Percentiles rank a stretch among this genome's conserved stretches.
phyloP scores from a whole-genome alignment of 1,140 invertebrate species.

The Leptinotarsa lineolata region DNA sequence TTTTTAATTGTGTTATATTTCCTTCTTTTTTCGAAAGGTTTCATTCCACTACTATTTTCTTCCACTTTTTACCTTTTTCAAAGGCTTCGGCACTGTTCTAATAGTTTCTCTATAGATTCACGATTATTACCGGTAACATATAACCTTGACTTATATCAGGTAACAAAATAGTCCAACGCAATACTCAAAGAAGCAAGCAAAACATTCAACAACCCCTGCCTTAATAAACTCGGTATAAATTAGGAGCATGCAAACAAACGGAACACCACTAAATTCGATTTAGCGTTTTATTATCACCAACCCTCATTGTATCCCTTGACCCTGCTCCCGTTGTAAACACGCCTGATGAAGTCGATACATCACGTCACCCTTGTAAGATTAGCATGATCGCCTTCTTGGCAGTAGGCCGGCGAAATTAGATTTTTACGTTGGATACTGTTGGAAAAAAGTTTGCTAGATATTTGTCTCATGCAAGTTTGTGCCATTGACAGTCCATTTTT shows the following conservation, averaged over 20 bases:
- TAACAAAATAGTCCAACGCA: not conserved
- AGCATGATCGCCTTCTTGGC: not conserved
- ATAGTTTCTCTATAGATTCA: too few species aligned
- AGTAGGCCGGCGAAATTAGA: not conserved
- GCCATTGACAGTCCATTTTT: too few species aligned
- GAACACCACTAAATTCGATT: slow-evolving; percentile 19
- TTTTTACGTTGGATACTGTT: not conserved
- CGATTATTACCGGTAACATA: too few species aligned
- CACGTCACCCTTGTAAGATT: slow-evolving; percentile 8
- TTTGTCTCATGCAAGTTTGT: too few species aligned
- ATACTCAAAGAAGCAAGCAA: not conserved
- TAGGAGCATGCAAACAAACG: slow-evolving; percentile 18
- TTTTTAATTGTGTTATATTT: too few species aligned
- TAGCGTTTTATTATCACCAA: slow-evolving; percentile 18
- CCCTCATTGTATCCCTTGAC: slow-evolving; percentile 12
- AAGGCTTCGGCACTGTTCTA: too few species aligned
- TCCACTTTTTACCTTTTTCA: too few species aligned
- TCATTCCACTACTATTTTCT: too few species aligned
- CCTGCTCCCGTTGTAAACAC: slow-evolving; percentile 18
- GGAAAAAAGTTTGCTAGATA: too few species aligned
- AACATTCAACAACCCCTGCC: not conserved
- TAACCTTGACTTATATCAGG: too few species aligned
- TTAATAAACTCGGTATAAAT: not conserved
- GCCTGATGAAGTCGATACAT: slow-evolving; percentile 22
- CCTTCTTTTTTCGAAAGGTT: too few species aligned